These are phyloP conservation scores for Labeo catla DNA, from an alignment of 2,113 vertebrate genomes.

Conservation along the genomic window DNA sequence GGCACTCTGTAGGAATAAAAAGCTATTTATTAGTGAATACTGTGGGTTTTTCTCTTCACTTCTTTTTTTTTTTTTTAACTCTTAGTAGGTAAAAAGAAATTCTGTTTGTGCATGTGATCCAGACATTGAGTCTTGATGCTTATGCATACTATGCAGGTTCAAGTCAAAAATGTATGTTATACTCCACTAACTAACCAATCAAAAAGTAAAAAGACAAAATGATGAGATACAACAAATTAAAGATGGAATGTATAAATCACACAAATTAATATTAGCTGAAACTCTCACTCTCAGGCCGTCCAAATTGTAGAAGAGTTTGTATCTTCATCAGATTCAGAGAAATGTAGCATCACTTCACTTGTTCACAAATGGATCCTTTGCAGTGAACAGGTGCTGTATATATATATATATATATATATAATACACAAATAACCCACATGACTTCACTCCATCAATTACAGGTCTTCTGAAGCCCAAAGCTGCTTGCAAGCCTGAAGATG, in stretches of 20 bases:
- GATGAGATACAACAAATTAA: background rate
- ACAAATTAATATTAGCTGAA: no score
- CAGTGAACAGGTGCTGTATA: no score
- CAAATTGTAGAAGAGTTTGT: background rate
- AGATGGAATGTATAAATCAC: conserved; percentile 39
- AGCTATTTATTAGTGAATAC: background rate
- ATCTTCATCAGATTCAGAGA: no score
- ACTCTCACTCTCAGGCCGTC: background rate
- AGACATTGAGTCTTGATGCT: background rate
- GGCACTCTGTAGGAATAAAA: conserved; percentile 1
- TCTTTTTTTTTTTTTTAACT: background rate
- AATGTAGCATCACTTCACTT: no score
- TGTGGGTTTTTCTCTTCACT: background rate
- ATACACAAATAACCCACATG: no score
- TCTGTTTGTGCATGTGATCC: background rate
- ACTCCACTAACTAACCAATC: background rate
- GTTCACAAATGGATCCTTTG: no score
- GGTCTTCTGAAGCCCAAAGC: no score
- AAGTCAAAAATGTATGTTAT: background rate
- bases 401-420: no score
- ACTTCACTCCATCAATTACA: no score
- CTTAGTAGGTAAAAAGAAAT: background rate
- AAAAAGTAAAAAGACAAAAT: background rate
- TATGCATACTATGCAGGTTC: background rate
- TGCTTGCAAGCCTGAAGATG: no score